These are phyloP conservation scores for Clivina fossor DNA, from an alignment of 2,888 invertebrate genomes.

Conservation along the genomic window DNA sequence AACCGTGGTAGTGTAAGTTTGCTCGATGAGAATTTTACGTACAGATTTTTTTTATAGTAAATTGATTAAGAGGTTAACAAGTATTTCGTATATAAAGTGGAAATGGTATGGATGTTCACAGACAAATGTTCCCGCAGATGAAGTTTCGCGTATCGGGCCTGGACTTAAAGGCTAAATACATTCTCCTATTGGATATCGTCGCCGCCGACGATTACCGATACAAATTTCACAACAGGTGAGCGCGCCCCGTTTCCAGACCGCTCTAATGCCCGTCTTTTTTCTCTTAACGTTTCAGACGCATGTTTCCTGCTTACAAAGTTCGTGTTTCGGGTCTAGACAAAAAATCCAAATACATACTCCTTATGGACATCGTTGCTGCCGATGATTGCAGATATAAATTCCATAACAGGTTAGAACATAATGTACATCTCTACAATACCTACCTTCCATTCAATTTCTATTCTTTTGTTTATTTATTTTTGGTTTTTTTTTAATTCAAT, in stretches of 20 bases:
- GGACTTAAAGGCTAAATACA: slow-evolving; percentile 99
- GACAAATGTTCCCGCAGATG: slow-evolving; percentile 99
- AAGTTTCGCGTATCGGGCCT: slow-evolving; percentile 98
- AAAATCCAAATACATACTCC: slow-evolving; percentile 95
- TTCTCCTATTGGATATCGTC: slow-evolving; percentile 97
- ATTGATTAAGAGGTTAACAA: too few species aligned
- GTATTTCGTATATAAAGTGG: too few species aligned
- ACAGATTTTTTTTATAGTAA: too few species aligned
- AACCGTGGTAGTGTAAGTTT: too few species aligned
- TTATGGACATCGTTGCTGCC: slow-evolving; percentile 96
- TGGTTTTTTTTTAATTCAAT: not conserved
- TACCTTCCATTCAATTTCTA: not conserved
- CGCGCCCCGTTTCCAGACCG: slow-evolving; percentile 14
- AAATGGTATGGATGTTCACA: slow-evolving; percentile 60
- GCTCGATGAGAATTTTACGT: too few species aligned
- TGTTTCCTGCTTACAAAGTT: slow-evolving; percentile 98
- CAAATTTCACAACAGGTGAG: slow-evolving; percentile 94
- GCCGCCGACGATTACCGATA: slow-evolving; percentile 98
- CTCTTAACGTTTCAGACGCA: slow-evolving; percentile 77
- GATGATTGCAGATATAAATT: slow-evolving; percentile 95
- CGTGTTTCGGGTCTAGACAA: slow-evolving; percentile 95
- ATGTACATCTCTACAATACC: not conserved
- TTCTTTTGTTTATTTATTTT: not conserved
- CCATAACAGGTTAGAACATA: slow-evolving; percentile 88
- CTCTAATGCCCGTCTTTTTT: slow-evolving; percentile 21